phyloP scores from a whole-genome alignment of 2,888 invertebrate species.

The Drosophila kuntzei region DNA sequence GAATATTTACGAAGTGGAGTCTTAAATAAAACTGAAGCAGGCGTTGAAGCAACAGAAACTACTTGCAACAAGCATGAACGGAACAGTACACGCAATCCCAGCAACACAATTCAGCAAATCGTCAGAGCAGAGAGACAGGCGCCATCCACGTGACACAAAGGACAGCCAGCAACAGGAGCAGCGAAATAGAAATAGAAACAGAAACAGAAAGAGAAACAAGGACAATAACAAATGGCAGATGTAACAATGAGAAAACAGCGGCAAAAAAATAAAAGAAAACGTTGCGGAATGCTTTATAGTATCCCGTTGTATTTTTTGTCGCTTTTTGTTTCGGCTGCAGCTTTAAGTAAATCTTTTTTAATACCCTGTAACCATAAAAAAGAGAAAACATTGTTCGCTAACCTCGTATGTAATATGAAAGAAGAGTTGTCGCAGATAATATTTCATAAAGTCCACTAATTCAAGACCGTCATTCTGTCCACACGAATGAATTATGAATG shows the following conservation, averaged over 20 bases:
- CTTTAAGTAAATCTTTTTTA: conserved; percentile 51
- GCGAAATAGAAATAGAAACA: conserved; percentile 40
- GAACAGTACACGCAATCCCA: conserved; percentile 41
- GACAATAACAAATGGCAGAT: conserved; percentile 60
- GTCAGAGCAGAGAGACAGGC: conserved; percentile 49
- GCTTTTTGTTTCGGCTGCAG: conserved; percentile 34
- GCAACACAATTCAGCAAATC: conserved; percentile 52
- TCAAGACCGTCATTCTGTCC: neutral
- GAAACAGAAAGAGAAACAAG: conserved; percentile 28
- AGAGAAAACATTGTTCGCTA: neutral
- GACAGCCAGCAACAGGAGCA: conserved; percentile 57
- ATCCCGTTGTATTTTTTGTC: conserved; percentile 54
- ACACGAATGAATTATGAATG: neutral
- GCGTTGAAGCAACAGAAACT: conserved; percentile 32
- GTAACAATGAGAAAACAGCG: conserved; percentile 54
- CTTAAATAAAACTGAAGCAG: conserved; percentile 51
- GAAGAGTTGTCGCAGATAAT: conserved; percentile 1
- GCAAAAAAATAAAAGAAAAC: conserved; percentile 45
- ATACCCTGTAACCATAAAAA: conserved; percentile 1
- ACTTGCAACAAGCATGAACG: conserved; percentile 26
- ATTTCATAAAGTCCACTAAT: neutral
- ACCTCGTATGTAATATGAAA: neutral
- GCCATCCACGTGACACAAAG: conserved; percentile 65
- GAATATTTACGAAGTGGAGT: conserved; percentile 42
- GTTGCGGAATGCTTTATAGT: conserved; percentile 74